Base-by-base conservation (phyloP, 1,140 invertebrate genomes). In the Lethrus apterus region DNA sequence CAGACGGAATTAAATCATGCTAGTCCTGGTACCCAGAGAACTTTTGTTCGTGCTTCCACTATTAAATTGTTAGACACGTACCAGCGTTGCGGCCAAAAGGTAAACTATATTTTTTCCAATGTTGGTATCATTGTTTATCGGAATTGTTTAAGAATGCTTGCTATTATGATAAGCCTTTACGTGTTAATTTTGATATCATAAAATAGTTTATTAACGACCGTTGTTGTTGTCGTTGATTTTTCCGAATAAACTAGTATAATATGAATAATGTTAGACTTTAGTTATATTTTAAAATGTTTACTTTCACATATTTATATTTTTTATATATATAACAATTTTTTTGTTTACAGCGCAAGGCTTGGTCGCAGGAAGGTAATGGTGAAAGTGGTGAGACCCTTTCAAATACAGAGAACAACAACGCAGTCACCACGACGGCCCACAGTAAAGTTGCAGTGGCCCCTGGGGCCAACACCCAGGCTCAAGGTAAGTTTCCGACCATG, bases 341-440 rank as follows among this genome's bases (percentile, higher is more conserved):
- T n/a, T n/a, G n/a, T n/a, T n/a, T 8, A 3, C 59, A 80, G 77
- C 73, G 77, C 58, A 80, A 79, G 68, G 75, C 75, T 58, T 77
- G 73, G 70, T 75, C 74, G 57, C 72, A 44, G 36, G 75, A 76
- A 58, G 76, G 76, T 73, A 76, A 79, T 77, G 75, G 67, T 74
- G 76, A 77, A 59, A 59, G 63, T 56, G 54, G 59, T 52, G 64
- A 46, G 32, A 33, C 46, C 42, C 45, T 50, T 59, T 55, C 55
- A 32, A 59, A 44, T 48, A 56, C 55, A 46, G 59, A 60, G 51
- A 59, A 50, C 54, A 55, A 46, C 47, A 55, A 49, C 49, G 56
- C 69, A 69, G 63, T 71, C 70, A 78, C 77, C 68, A 86, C 86
- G 77, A 84, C 86, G 74, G 79, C 84, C 58, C 84, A 83, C 70